These are phyloP conservation scores for Acanthiza pusilla DNA, from an alignment of 2,797 vertebrate species.

Conservation along the genomic window DNA sequence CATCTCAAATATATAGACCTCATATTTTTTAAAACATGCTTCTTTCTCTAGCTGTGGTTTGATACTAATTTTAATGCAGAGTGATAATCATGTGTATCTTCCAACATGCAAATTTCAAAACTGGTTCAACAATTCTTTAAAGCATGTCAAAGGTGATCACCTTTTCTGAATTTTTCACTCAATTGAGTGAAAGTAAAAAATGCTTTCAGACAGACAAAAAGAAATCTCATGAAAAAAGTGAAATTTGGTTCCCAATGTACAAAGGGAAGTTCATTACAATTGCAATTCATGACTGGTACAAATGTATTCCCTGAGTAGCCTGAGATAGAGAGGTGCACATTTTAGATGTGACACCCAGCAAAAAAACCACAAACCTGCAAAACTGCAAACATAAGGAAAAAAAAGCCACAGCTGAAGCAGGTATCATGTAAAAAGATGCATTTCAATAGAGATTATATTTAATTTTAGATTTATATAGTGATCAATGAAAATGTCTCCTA, in stretches of 20 bases:
- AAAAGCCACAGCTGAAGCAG: background rate
- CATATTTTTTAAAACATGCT: background rate
- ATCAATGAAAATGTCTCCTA: background rate
- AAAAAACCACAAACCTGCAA: too few relatives aligned
- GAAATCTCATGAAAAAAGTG: background rate
- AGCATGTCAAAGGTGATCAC: background rate
- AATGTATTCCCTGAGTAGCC: background rate
- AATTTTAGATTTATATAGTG: background rate
- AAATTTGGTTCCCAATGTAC: background rate
- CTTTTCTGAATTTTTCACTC: background rate
- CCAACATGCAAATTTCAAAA: background rate
- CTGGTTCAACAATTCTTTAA: background rate
- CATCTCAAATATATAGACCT: background rate
- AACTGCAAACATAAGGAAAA: background rate
- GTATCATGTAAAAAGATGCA: background rate
- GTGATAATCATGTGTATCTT: background rate
- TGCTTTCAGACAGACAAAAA: background rate
- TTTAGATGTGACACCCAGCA: background rate
- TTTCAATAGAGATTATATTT: background rate
- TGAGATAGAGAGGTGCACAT: background rate
- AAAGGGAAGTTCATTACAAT: background rate
- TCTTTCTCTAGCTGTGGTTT: background rate
- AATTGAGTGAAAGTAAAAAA: background rate
- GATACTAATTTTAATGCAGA: background rate
- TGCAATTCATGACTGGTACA: background rate